These are phyloP conservation scores for Toxostoma redivivum DNA, from an alignment of 2,113 vertebrate species.

Conservation along the genomic window DNA sequence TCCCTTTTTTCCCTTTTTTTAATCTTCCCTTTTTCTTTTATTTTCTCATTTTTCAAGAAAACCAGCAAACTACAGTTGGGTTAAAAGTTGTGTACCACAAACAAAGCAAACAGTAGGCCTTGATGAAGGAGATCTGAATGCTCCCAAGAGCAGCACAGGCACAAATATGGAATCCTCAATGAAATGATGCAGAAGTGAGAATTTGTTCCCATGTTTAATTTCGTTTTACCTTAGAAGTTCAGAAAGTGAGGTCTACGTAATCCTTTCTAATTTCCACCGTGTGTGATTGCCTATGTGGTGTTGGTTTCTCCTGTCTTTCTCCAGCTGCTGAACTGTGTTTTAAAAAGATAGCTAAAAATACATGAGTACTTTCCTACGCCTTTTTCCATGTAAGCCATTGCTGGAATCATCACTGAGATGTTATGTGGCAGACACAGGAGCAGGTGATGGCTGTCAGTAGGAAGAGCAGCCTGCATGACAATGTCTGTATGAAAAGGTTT, in stretches of 20 bases:
- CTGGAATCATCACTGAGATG: background rate
- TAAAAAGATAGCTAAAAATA: constrained; percentile 57
- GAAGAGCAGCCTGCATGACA: constrained; percentile 37
- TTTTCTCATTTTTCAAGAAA: background rate
- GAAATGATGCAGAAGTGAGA: background rate
- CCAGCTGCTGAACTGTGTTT: constrained; percentile 33
- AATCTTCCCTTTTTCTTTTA: background rate
- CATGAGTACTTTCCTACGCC: constrained; percentile 24
- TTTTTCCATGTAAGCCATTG: constrained; percentile 41
- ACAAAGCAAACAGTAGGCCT: background rate
- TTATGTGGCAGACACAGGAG: constrained; percentile 18
- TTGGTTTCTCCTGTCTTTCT: constrained; percentile 58
- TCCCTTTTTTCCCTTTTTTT: too few relatives aligned
- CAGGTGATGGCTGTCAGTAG: constrained; percentile 5
- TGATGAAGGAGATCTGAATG: background rate
- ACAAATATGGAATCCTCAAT: background rate
- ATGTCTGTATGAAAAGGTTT: background rate
- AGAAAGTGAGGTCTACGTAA: background rate
- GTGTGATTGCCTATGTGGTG: background rate
- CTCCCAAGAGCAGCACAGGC: background rate
- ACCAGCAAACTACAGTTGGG: background rate
- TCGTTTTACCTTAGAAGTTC: background rate
- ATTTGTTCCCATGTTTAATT: background rate
- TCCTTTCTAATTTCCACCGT: background rate
- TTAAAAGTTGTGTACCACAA: background rate